These are phyloP conservation scores for Coecobrya sp. DNA, from an alignment of 2,888 invertebrate species.

Conservation along the genomic window DNA sequence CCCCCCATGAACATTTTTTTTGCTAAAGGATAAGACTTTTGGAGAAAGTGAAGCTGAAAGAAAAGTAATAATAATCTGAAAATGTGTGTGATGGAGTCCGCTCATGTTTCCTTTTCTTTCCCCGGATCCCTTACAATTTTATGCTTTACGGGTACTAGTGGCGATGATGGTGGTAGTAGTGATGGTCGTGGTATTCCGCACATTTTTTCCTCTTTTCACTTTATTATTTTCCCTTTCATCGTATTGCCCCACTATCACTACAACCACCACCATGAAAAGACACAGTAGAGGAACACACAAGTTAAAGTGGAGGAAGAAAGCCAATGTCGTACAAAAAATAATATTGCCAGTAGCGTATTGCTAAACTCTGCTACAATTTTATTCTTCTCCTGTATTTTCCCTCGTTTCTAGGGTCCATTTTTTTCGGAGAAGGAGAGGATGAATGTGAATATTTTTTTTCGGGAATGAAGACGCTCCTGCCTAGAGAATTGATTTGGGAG, in stretches of 20 bases:
- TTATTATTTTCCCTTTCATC: neutral
- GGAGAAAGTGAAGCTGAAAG: neutral
- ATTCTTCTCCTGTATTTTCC: neutral
- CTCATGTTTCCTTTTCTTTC: neutral
- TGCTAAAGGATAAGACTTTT: neutral
- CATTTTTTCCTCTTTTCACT: constrained; percentile 20
- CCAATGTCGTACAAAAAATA: neutral
- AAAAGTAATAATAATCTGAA: constrained; percentile 50
- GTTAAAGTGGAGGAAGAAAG: neutral
- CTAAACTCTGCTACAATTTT: constrained; percentile 4
- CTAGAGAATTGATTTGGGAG: neutral
- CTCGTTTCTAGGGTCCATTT: neutral
- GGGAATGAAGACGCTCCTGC: neutral
- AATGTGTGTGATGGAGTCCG: constrained; percentile 38
- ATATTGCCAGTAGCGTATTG: neutral
- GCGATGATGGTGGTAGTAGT: neutral
- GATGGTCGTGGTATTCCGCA: constrained; percentile 22
- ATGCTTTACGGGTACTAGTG: neutral
- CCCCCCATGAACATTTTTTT: neutral
- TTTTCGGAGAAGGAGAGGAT: neutral
- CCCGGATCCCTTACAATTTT: neutral
- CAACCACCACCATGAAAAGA: neutral
- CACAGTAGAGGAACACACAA: neutral
- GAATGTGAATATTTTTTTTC: neutral
- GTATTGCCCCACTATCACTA: neutral